Percentiles rank a stretch among this genome's conserved stretches.
Conservation (phyloP, 2,797 vertebrate genomes). For the Ptychobarbus kaznakovi region DNA sequence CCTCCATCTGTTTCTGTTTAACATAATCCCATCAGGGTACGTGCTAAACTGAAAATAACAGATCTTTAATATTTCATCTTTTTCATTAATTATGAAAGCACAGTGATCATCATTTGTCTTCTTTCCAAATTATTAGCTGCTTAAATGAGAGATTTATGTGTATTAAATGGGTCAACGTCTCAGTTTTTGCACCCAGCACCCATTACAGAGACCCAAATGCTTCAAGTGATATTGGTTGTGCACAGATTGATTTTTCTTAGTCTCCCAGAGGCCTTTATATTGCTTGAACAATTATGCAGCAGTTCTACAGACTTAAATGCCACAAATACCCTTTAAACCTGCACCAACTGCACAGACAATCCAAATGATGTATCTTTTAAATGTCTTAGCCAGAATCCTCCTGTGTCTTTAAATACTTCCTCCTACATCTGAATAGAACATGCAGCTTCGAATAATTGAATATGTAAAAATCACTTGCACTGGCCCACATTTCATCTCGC, state of each 20-base stretch:
- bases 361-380: conserved; percentile 23
- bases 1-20: conserved; percentile 46
- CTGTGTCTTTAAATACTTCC: conserved; percentile 19
- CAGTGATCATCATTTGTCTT: conserved; percentile 19
- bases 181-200: neutral
- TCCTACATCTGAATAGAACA: conserved; percentile 29
- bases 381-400: conserved; percentile 28
- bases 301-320: conserved; percentile 11
- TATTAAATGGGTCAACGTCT: neutral
- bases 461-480: conserved; percentile 39
- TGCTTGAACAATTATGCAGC: neutral
- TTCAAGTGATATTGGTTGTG: neutral
- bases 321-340: conserved; percentile 20
- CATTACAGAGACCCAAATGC: neutral
- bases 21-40: conserved; percentile 32
- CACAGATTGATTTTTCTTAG: neutral
- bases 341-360: neutral
- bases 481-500: conserved; percentile 40
- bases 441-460: conserved; percentile 28
- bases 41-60: conserved; percentile 36
- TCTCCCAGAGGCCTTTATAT: neutral
- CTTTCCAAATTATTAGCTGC: conserved; percentile 27
- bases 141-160: conserved; percentile 1
- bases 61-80: conserved; percentile 43
- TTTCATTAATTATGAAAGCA: conserved; percentile 43